Percentiles rank a stretch among this genome's conserved stretches.
phyloP scores from a whole-genome alignment of 2,113 vertebrate species.

The Halcyon malimbica region DNA sequence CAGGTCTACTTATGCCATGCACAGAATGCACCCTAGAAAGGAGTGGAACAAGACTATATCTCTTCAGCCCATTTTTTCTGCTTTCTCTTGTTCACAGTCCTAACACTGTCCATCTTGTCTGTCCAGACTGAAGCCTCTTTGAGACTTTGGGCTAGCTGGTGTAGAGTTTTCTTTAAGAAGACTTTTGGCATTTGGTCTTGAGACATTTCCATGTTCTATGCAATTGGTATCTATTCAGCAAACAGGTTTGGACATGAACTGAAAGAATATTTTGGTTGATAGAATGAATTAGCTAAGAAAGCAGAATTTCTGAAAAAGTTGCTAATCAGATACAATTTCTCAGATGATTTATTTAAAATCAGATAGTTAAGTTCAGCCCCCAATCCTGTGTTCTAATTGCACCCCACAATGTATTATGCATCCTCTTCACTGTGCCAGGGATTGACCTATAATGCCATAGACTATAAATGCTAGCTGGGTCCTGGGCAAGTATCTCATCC shows the following conservation, averaged over 20 bases:
- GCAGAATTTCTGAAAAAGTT: neutral
- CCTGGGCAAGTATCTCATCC: neutral
- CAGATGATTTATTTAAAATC: neutral
- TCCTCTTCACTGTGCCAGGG: neutral
- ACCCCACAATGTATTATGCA: rapidly evolving
- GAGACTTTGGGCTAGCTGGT: neutral
- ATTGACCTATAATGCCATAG: neutral
- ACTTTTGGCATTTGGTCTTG: neutral
- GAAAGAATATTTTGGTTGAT: neutral
- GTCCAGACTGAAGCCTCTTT: neutral
- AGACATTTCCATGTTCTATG: neutral
- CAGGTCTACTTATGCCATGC: neutral
- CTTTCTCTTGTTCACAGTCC: neutral
- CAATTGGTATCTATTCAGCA: neutral
- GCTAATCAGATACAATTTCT: neutral
- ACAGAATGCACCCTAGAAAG: neutral
- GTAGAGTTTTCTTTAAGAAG: neutral
- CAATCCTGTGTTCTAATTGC: neutral
- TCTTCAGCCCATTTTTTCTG: neutral
- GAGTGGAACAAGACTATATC: neutral
- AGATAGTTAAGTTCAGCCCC: neutral
- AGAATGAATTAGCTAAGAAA: neutral
- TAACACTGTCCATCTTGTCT: neutral
- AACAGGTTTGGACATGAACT: neutral
- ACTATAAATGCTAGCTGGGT: neutral